Conservation (phyloP, 2,888 invertebrate genomes). For the Drosophila algonquin region DNA sequence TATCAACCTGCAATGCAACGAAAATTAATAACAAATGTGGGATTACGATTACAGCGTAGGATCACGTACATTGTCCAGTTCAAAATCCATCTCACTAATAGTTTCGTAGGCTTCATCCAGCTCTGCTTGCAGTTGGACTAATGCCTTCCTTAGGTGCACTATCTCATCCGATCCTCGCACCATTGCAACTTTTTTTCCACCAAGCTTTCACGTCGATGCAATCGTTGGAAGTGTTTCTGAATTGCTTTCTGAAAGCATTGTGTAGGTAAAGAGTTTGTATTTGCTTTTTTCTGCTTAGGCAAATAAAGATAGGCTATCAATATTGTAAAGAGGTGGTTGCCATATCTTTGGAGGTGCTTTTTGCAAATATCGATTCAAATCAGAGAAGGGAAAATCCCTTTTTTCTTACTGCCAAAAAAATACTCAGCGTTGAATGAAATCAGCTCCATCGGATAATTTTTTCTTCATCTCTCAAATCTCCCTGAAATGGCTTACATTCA, state of each 20-base stretch:
- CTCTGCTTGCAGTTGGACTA: background rate
- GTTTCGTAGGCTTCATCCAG: background rate
- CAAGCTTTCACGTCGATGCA: background rate
- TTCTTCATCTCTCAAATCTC: no score
- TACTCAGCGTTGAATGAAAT: no score
- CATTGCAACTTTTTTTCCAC: background rate
- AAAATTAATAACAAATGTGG: background rate
- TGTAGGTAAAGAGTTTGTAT: background rate
- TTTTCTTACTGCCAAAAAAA: no score
- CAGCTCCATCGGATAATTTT: no score
- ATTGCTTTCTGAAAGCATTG: background rate
- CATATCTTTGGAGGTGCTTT: background rate
- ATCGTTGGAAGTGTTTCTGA: background rate
- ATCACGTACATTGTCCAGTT: background rate
- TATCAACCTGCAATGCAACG: background rate
- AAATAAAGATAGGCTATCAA: background rate
- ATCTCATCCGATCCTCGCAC: background rate
- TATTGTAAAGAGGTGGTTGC: background rate
- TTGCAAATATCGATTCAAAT: background rate
- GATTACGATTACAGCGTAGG: background rate
- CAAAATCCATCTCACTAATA: background rate
- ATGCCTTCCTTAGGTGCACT: background rate
- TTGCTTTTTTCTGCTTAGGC: background rate
- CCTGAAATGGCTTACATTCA: no score
- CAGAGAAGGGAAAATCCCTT: no score